These are phyloP conservation scores for Orthosia cruda DNA, from an alignment of 2,888 invertebrate species.

Conservation along the genomic window DNA sequence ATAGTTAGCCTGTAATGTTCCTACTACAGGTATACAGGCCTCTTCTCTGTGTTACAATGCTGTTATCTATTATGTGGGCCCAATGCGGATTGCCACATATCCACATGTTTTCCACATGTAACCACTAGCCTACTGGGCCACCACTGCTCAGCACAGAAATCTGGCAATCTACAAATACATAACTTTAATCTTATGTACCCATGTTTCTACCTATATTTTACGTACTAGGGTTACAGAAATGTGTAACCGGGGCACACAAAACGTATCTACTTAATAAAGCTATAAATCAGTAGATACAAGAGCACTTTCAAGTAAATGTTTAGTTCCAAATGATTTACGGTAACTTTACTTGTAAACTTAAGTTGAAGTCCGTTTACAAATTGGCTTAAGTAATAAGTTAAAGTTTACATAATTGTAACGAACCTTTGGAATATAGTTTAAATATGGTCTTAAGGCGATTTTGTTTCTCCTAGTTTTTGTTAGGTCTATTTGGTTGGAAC, in stretches of 20 bases:
- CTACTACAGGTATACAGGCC: too few relatives aligned
- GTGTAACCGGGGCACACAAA: slow-evolving; percentile 17
- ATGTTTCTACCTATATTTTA: background rate
- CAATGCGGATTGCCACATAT: too few relatives aligned
- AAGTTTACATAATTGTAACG: slow-evolving; percentile 38
- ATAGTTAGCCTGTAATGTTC: too few relatives aligned
- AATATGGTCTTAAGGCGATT: background rate
- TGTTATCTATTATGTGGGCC: too few relatives aligned
- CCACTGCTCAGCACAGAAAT: background rate
- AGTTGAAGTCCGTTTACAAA: slow-evolving; percentile 45
- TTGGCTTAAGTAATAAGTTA: slow-evolving; percentile 33
- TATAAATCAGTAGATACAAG: slow-evolving; percentile 51
- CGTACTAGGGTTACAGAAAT: background rate
- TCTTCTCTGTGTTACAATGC: too few relatives aligned
- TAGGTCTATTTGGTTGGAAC: too few relatives aligned
- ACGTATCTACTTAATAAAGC: slow-evolving; percentile 46
- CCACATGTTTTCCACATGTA: too few relatives aligned
- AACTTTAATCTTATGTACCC: background rate
- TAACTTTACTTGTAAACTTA: slow-evolving; percentile 57
- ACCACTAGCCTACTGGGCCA: too few relatives aligned
- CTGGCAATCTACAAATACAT: background rate
- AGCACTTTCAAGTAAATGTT: slow-evolving; percentile 50
- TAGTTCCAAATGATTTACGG: slow-evolving; percentile 59
- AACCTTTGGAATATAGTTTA: slow-evolving; percentile 5
- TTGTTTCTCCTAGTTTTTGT: background rate